Evolutionary conservation across 2,888 invertebrate species (phyloP), one percentile per base, ranked within the genome.

Genomic region (Sicus ferrugineus): DNA sequence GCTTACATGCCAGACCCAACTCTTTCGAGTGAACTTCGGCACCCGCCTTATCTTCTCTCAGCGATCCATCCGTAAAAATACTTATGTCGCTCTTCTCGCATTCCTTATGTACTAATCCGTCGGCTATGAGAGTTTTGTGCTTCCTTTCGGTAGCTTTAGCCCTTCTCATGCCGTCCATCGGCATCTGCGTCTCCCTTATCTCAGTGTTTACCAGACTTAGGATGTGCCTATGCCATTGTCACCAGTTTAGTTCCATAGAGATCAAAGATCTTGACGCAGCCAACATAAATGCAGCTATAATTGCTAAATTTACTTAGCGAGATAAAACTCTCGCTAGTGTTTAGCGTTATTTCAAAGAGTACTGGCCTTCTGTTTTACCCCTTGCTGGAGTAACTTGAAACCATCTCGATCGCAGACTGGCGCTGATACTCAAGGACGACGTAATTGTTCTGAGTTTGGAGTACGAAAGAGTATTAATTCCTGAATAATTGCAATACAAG

Each of bases 281-380:
- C 14, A 46, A 16, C n/a, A 46, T 46, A 16, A 46, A 16, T 46
- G 4, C 46, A 46, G 46, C 46, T 46, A 46, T 19, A 46, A 46
- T 46, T 46, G 46, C 46, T 46, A 58, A 58, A 30, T 58, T 26
- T 23, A 58, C 58, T n/a, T 58, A 58, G 26, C 26, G 26, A n/a
- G 26, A 46, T 9, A 67, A 59, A 58, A 46, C 46, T 46, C 46
- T 46, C 6, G 46, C 19, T 16, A 46, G 46, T 14, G 64, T 64
- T 52, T 50, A 28, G n/a, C 48, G 21, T 48, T 64, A 50, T 21
- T 31, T 64, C 16, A 3, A 26, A 48, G 52, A 64, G 3, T 42
- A 48, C 30, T 63, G 63, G 63, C 63, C 63, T 31, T 46, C 9
- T 42, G 19, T 52, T 28, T 50, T 6, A 19, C 31, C 19, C 16